Evolutionary conservation across 2,888 invertebrate species (phyloP), one percentile per base, ranked within the genome.

Genomic region (Oeneis ivallda): DNA sequence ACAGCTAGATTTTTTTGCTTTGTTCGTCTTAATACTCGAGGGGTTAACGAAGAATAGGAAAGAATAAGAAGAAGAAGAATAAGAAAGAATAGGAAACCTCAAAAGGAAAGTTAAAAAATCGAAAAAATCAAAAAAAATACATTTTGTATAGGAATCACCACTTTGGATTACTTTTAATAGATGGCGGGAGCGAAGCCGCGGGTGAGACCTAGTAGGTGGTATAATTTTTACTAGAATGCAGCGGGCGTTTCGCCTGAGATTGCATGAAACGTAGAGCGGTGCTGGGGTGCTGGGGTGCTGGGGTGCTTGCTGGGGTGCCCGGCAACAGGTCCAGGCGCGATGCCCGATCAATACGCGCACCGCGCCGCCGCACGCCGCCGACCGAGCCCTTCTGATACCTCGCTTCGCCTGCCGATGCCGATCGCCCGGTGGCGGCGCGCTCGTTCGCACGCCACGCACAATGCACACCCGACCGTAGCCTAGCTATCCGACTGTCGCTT

Each of bases 251-350:
- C 56, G 52, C 13, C 56, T 13, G 37, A 58, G 53, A 75, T 71
- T 82, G 82, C 81, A 82, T 79, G 79, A 81, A 76, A 73, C 69
- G 71, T 71, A 67, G 64, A 70, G 76, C 75, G 72, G 74, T 74
- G 75, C 70, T 75, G 74, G 77, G 76, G 77, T 85, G 84, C 88
- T 89, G 74, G 77, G 76, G 77, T 86, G 84, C 89, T 89, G 74
- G 77, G 72, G 74, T 74, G 75, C 70, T 75, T 85, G 84, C 88
- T 89, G 74, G 77, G 76, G 77, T 86, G 84, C 89, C 89, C 89
- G 87, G 91, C 91, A 92, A 91, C 91, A 92, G 90, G 92, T 91
- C 83, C 82, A 81, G 83, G 70, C 70, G 72, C 73, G 67, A 67
- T 72, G 72, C 68, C 74, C 85, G 89, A 89, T 89, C 90, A 87